These are phyloP conservation scores for Protodeltote pygarga DNA, from an alignment of 2,888 invertebrate species.

Conservation along the genomic window DNA sequence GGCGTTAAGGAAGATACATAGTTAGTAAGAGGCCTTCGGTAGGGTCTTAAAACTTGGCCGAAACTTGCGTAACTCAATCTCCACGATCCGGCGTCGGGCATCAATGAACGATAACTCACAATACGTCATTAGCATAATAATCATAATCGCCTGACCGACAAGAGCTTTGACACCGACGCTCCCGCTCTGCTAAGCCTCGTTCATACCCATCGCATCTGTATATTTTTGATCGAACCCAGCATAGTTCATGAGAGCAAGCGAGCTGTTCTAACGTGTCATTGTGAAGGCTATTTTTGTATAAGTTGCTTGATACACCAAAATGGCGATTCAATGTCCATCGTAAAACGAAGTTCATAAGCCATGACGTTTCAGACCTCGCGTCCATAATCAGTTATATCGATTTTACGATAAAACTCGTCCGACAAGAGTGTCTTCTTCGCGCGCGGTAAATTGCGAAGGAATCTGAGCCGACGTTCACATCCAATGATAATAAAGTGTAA, in stretches of 20 bases:
- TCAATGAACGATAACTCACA: conserved; percentile 78
- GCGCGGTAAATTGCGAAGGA: conserved; percentile 79
- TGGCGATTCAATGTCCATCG: conserved; percentile 68
- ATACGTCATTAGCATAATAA: conserved; percentile 82
- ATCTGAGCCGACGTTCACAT: conserved; percentile 85
- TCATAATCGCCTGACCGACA: conserved; percentile 60
- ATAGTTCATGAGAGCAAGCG: conserved; percentile 15
- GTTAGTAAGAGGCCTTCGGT: conserved; percentile 83
- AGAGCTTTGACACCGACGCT: conserved; percentile 26
- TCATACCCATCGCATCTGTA: conserved; percentile 23
- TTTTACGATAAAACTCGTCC: conserved; percentile 79
- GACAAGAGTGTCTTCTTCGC: conserved; percentile 73
- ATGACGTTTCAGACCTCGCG: conserved; percentile 69
- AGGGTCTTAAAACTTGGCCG: conserved; percentile 84
- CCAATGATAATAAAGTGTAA: conserved; percentile 87
- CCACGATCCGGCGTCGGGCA: conserved; percentile 70
- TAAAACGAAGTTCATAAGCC: conserved; percentile 79
- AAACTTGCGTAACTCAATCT: conserved; percentile 84
- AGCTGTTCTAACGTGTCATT: conserved; percentile 25
- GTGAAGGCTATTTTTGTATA: conserved; percentile 45
- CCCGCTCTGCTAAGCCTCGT: conserved; percentile 19
- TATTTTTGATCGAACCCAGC: conserved; percentile 29
- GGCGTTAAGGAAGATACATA: conserved; percentile 86
- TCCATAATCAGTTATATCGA: conserved; percentile 81
- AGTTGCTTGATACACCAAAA: conserved; percentile 56